Base-by-base conservation (phyloP, 23 tunicate genomes). In the Trididemnum nubilum region DNA sequence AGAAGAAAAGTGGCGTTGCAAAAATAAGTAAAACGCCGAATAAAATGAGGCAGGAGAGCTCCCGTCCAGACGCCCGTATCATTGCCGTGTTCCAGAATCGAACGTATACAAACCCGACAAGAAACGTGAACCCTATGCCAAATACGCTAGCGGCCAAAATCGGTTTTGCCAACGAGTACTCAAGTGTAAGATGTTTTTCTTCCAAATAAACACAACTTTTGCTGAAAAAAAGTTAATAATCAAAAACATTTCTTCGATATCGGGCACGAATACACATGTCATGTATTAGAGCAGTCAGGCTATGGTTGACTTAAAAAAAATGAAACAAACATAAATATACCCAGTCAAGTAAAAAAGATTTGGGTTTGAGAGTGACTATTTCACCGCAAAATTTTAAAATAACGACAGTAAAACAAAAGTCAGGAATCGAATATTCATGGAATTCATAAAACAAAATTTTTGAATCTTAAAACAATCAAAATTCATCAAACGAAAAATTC, bases 61-160 rank as follows among this genome's bases (percentile, higher is more conserved):
- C 96, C 72, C 87, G 50, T 24, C 89, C 96, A 1, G 96, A 85
- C 7, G 96, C 96, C 37, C 83, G 72, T 39, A 90, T 81, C 32
- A 90, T 26, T n/a, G 96, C 63, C 5, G 83, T 84, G 44, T 85
- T 73, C 87, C 89, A 77, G 76, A 44, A 7, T 2, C 28, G 70
- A 27, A 74, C n/a, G 71, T 75, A 90, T 12, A 74, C 39, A 25
- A 54, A 23, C 4, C 34, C 65, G 30, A 76, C 63, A 22, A 80
- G 34, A 15, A 85, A 19, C 1, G 87, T 76, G 26, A 80, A 64
- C 1, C 80, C 12, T 15, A 90, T 35, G 1, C 96, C 96, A 1
- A 85, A 24, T 36, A 33, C 35, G 35, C 82, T 79, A 15, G 75
- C 65, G 7, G 49, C 66, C 21, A 70, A 59, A 12, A 84, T 80